Evolutionary conservation across 1,140 invertebrate species (phyloP), one percentile per base, ranked within the genome.

Genomic region (Coenobita brevimanus): DNA sequence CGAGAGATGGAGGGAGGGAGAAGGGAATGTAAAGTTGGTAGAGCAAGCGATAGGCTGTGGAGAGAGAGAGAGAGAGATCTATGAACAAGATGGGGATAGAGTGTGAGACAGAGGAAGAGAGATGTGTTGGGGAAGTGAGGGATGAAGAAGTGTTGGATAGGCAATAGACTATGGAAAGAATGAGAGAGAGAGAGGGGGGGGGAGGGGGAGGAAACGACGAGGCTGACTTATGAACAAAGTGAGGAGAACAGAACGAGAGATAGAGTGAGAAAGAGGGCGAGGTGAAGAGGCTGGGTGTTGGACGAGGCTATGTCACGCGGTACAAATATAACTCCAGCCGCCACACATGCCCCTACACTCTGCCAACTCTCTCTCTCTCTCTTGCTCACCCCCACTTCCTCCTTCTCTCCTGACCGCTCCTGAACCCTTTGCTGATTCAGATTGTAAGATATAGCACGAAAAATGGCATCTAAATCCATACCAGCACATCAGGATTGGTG

Each of bases 1-100:
- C 2, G 43, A 79, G 50, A 79, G 43, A 54, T 17, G 54, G 76
- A 79, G 43, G 6, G 43, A 79, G 76, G 54, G 43, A 54, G 43
- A 79, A 27, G 30, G 76, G 1, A 10, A 79, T 2, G 13, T 2
- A 76, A 24, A 46, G 38, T 3, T 1, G 0, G 2, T 21, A 24
- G 27, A 43, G 43, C 17, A 21, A 24, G 27, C 0, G 13, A 13
- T 15, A n/a, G 46, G 41, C 38, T 10, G 27, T 2, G 46, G 36
- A 76, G 30, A 21, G 4, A 76, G 73, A n/a, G 3, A 41, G 17
- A n/a, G 21, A 43, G 41, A 43, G 41, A n/a, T 17, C 21, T 24
- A 43, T 13, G 27, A 15, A n/a, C 24, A 33, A 27, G 76, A 79
- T n/a, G 50, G 41, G 17, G 30, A 73, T 6, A 50, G 46, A 54